These are phyloP conservation scores for Drosophila sechellia DNA, from an alignment of 1,140 invertebrate genomes.

Conservation along the genomic window DNA sequence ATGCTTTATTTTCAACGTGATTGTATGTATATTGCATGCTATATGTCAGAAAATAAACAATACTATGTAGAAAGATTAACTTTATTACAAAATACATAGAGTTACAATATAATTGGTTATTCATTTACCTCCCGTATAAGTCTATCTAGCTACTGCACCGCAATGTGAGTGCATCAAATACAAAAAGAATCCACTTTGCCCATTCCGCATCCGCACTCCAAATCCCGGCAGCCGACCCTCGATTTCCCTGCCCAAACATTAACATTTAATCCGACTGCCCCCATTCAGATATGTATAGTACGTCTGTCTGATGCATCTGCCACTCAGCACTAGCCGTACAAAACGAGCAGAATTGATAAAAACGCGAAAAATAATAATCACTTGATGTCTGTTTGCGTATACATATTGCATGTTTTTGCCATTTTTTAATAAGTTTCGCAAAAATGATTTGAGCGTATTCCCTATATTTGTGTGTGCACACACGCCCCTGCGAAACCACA, in stretches of 20 bases:
- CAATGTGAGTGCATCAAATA: conserved; percentile 16
- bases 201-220: conserved; percentile 7
- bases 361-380: conserved; percentile 52
- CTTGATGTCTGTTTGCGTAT: conserved; percentile 35
- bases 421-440: conserved; percentile 51
- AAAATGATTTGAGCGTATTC: conserved; percentile 44
- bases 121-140: conserved; percentile 24
- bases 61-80: too few relatives aligned
- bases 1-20: too few relatives aligned
- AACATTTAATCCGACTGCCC: conserved; percentile 55
- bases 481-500: conserved; percentile 2
- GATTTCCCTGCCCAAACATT: conserved; percentile 29
- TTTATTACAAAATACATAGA: conserved; percentile 45
- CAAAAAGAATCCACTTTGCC: conserved; percentile 19
- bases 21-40: too few relatives aligned
- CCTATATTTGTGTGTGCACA: neutral
- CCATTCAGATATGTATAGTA: conserved; percentile 11
- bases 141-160: conserved; percentile 34
- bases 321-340: conserved; percentile 30
- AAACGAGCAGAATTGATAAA: conserved; percentile 39
- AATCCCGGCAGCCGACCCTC: neutral
- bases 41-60: too few relatives aligned
- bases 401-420: conserved; percentile 43
- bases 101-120: conserved; percentile 28
- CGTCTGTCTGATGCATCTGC: conserved; percentile 49